Conservation (phyloP, 2,797 vertebrate genomes). For the Sebastes nivosus region DNA sequence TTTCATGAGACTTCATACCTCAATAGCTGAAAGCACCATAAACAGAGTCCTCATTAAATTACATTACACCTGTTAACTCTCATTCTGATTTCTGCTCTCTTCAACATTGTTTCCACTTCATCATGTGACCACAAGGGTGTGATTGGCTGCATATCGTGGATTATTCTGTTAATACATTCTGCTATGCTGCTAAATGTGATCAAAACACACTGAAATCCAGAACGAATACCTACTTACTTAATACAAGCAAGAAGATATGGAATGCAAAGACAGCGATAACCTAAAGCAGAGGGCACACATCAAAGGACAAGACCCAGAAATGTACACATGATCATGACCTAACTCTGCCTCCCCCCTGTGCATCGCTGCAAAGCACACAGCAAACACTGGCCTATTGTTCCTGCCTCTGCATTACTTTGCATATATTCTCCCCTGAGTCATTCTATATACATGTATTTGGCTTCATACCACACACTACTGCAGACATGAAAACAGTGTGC, state of each 20-base stretch:
- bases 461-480: not conserved
- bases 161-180: constrained; percentile 32
- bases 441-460: constrained; percentile 33
- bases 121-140: not conserved
- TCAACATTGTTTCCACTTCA: not conserved
- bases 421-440: constrained; percentile 60
- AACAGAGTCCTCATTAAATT: not conserved
- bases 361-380: not conserved
- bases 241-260: not conserved
- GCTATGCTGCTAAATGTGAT: constrained; percentile 19
- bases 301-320: not conserved
- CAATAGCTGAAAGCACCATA: not conserved
- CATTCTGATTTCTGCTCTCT: not conserved
- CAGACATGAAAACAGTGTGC: constrained; percentile 29
- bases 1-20: not conserved
- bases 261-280: not conserved
- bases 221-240: not conserved
- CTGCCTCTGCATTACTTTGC: constrained; percentile 53
- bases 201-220: constrained; percentile 28
- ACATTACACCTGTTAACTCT: not conserved
- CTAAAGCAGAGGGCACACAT: not conserved
- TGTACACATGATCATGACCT: not conserved
- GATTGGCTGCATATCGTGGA: constrained; percentile 14
- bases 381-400: constrained; percentile 27
- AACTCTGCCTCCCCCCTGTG: not conserved